Percentiles rank a stretch among this genome's conserved stretches.
phyloP scores from a whole-genome alignment of 2,888 invertebrate species.

The Bombyx huttoni region DNA sequence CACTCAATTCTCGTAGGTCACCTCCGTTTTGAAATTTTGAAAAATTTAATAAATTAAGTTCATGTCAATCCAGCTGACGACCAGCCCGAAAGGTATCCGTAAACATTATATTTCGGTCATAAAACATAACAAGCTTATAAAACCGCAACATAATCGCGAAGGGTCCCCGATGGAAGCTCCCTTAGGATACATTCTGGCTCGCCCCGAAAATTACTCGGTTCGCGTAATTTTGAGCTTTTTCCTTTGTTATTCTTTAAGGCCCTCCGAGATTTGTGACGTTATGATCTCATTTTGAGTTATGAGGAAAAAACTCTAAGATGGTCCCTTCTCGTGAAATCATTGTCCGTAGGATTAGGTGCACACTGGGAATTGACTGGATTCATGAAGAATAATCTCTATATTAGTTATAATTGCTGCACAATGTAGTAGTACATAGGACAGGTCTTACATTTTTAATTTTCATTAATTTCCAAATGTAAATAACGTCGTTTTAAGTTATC shows the following conservation, averaged over 20 bases:
- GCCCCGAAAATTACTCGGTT: constrained; percentile 67
- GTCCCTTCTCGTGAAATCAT: constrained; percentile 51
- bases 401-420: neutral
- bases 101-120: constrained; percentile 51
- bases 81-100: constrained; percentile 34
- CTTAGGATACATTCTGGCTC: constrained; percentile 56
- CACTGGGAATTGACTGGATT: constrained; percentile 31
- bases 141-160: constrained; percentile 61
- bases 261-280: constrained; percentile 63
- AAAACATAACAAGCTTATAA: constrained; percentile 70
- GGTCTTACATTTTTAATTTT: neutral
- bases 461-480: neutral
- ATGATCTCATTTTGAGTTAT: constrained; percentile 71
- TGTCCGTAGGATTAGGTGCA: constrained; percentile 58
- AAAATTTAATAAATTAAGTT: constrained; percentile 28
- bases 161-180: constrained; percentile 47
- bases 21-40: constrained; percentile 14
- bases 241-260: constrained; percentile 66
- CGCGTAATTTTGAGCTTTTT: constrained; percentile 65
- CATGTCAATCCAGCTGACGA: constrained; percentile 22
- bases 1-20: neutral
- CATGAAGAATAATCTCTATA: constrained; percentile 14
- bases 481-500: neutral
- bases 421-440: neutral
- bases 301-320: constrained; percentile 62